phyloP scores from a whole-genome alignment of 2,113 vertebrate species.

The Callaeas wilsoni region DNA sequence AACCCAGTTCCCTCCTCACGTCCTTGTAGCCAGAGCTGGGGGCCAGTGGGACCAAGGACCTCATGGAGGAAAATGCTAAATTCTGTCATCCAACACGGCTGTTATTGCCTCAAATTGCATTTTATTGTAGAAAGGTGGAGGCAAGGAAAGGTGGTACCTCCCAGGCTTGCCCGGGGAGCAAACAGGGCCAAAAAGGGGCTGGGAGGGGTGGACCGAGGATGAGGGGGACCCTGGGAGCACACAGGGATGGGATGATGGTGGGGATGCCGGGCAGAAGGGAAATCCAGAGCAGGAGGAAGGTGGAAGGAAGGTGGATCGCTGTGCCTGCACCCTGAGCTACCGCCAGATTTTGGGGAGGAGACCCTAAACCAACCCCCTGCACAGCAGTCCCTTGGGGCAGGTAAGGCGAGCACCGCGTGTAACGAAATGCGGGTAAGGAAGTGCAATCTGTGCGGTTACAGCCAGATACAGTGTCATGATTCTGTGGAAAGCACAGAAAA shows the following conservation, averaged over 20 bases:
- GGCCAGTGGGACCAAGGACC: neutral
- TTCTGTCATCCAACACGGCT: neutral
- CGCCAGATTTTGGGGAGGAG: neutral
- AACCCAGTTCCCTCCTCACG: neutral
- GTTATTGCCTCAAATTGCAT: neutral
- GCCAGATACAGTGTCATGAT: rapidly evolving
- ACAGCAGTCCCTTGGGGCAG: too few species aligned
- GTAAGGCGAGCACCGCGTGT: rapidly evolving
- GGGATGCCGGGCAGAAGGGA: neutral
- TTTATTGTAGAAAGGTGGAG: neutral
- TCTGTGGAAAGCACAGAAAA: neutral
- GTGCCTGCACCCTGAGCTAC: neutral
- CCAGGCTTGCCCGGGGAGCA: neutral
- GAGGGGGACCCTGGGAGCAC: neutral
- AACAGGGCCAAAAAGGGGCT: neutral
- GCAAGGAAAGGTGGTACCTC: neutral
- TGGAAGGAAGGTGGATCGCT: neutral
- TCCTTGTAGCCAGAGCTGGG: neutral
- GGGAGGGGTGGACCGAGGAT: too few species aligned
- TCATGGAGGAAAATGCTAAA: neutral
- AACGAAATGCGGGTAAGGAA: neutral
- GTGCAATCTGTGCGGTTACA: rapidly evolving
- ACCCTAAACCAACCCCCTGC: neutral
- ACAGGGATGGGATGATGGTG: neutral
- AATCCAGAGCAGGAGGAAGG: neutral